phyloP scores from a whole-genome alignment of 2,797 vertebrate species.

The Pipistrellus pygmaeus region DNA sequence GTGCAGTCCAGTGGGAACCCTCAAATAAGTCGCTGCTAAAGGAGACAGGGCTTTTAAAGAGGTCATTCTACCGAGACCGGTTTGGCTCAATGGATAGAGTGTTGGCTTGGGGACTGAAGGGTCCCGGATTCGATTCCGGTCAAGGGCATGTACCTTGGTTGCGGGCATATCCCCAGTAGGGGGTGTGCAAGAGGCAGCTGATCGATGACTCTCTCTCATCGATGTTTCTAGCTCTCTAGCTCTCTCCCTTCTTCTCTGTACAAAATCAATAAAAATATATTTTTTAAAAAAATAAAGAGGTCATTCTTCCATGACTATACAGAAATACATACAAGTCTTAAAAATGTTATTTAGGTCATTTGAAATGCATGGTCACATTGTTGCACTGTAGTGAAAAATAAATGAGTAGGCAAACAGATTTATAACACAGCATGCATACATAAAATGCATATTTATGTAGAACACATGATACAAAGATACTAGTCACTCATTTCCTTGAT shows the following conservation, averaged over 20 bases:
- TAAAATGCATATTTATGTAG: background rate
- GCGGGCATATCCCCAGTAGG: too few species aligned
- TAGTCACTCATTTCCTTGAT: slow-evolving; percentile 61
- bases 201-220: too few species aligned
- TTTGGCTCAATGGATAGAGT: too few species aligned
- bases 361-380: slow-evolving; percentile 60
- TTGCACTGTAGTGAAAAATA: slow-evolving; percentile 35
- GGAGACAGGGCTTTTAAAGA: slow-evolving; percentile 73
- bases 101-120: too few species aligned
- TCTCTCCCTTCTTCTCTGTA: too few species aligned
- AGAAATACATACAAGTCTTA: slow-evolving; percentile 47
- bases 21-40: slow-evolving; percentile 64
- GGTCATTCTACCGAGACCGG: too few species aligned
- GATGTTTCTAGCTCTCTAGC: too few species aligned
- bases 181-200: too few species aligned
- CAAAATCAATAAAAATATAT: too few species aligned
- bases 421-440: background rate
- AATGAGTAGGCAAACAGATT: slow-evolving; percentile 27
- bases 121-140: too few species aligned
- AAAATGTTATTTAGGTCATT: slow-evolving; percentile 70
- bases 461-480: slow-evolving; percentile 31
- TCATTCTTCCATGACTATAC: slow-evolving; percentile 60
- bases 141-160: too few species aligned
- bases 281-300: too few species aligned
- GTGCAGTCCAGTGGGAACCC: slow-evolving; percentile 56